A percentile compares a stretch with the other conserved stretches of the same genome.
These are phyloP conservation scores for Muscicapa comitata DNA, from an alignment of 2,797 vertebrate species.

Conservation along the genomic window DNA sequence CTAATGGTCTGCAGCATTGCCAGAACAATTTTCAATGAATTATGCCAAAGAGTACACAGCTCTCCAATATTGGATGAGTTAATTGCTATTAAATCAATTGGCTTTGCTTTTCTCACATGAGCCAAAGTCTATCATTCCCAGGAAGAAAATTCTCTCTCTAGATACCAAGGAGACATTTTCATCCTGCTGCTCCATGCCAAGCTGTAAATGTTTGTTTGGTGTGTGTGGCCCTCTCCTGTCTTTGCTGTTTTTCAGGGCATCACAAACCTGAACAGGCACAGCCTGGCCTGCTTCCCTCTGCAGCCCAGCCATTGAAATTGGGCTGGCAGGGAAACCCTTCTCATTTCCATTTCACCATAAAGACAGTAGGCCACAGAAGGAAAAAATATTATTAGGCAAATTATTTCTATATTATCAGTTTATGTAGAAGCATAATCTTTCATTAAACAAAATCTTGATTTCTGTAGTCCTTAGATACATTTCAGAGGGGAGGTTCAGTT, in stretches of 20 bases:
- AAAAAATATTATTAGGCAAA: background rate
- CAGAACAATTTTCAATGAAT: constrained; percentile 19
- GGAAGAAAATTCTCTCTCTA: background rate
- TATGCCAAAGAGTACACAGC: background rate
- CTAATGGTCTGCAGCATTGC: constrained; percentile 25
- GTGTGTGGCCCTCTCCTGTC: background rate
- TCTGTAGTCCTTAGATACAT: background rate
- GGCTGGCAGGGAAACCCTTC: background rate
- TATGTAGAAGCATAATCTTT: background rate
- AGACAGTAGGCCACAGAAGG: background rate
- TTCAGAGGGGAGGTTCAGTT: background rate
- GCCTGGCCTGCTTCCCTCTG: background rate
- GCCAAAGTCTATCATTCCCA: constrained; percentile 26
- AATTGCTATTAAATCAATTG: constrained; percentile 40
- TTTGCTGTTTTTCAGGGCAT: background rate
- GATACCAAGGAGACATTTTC: background rate
- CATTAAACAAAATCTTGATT: background rate
- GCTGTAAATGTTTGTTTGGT: background rate
- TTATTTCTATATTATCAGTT: background rate
- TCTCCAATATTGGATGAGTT: background rate
- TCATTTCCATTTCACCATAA: background rate
- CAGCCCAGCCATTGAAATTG: rapidly evolving
- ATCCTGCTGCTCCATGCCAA: background rate
- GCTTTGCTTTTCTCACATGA: constrained; percentile 17
- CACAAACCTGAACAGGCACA: background rate